phyloP scores from a whole-genome alignment of 1,140 invertebrate species.

The Zaprionus nigranus region DNA sequence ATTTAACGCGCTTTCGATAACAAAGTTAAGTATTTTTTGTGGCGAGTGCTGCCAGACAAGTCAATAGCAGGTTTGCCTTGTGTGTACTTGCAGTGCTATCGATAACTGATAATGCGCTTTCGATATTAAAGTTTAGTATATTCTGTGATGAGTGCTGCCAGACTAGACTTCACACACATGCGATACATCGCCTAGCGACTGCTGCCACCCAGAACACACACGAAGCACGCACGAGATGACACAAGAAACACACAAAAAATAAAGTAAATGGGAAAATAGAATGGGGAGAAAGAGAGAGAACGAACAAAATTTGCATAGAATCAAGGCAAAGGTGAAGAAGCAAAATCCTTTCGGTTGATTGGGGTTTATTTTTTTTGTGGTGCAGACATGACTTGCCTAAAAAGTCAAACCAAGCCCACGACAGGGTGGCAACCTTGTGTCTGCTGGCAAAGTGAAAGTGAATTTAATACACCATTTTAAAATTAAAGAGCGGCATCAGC shows the following conservation, averaged over 20 bases:
- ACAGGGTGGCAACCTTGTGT: not conserved
- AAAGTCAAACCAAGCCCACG: not conserved
- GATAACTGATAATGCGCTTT: conserved; percentile 1
- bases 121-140: not conserved
- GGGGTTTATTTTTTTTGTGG: not conserved
- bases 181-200: not conserved
- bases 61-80: not conserved
- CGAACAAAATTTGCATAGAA: conserved; percentile 26
- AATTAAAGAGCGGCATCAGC: not conserved
- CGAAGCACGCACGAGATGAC: not conserved
- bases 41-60: not conserved
- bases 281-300: not conserved
- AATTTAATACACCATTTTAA: not conserved
- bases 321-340: conserved; percentile 5
- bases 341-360: not conserved
- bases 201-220: not conserved
- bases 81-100: not conserved
- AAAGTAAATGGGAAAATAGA: not conserved
- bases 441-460: not conserved
- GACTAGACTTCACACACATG: not conserved
- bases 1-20: not conserved
- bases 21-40: not conserved
- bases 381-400: conserved; percentile 2
- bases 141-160: not conserved
- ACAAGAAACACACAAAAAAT: conserved; percentile 9